Conservation (phyloP, 2,113 vertebrate genomes). For the Silurus asotus region DNA sequence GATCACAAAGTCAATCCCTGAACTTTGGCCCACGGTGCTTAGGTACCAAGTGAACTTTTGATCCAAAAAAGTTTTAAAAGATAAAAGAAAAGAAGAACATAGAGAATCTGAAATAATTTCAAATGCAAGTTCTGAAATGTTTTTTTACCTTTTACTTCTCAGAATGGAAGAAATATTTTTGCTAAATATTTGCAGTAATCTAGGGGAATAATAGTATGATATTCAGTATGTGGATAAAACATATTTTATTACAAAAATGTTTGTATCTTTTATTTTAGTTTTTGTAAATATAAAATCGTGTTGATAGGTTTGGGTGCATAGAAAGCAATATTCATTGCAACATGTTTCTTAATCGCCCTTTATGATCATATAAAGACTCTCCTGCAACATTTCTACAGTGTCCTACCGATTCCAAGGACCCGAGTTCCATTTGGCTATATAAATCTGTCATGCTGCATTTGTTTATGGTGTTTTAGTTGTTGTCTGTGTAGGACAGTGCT, state of each 20-base stretch:
- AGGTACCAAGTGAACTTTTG: not conserved
- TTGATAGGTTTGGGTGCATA: no score
- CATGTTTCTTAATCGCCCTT: conserved; percentile 27
- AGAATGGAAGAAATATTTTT: no score
- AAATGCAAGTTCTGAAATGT: not conserved
- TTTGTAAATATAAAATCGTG: not conserved
- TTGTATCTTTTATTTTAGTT: not conserved
- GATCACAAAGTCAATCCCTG: not conserved
- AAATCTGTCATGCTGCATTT: conserved; percentile 13
- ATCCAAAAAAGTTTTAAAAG: not conserved
- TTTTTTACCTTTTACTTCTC: no score
- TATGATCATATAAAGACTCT: not conserved
- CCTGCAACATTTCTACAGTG: not conserved
- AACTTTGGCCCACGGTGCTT: not conserved
- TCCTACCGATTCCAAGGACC: not conserved
- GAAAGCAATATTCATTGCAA: conserved; percentile 52
- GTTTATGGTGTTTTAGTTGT: conserved; percentile 12
- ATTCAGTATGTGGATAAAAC: not conserved
- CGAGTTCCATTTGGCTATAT: not conserved
- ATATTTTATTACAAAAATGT: not conserved
- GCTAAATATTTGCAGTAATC: no score
- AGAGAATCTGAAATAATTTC: not conserved
- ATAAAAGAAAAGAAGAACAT: not conserved
- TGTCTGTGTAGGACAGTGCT: conserved; percentile 7
- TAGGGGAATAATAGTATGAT: not conserved